Percentiles rank a stretch among this genome's conserved stretches.
These are phyloP conservation scores for Philotrypesis tridentata DNA, from an alignment of 1,140 invertebrate genomes.

Conservation along the genomic window DNA sequence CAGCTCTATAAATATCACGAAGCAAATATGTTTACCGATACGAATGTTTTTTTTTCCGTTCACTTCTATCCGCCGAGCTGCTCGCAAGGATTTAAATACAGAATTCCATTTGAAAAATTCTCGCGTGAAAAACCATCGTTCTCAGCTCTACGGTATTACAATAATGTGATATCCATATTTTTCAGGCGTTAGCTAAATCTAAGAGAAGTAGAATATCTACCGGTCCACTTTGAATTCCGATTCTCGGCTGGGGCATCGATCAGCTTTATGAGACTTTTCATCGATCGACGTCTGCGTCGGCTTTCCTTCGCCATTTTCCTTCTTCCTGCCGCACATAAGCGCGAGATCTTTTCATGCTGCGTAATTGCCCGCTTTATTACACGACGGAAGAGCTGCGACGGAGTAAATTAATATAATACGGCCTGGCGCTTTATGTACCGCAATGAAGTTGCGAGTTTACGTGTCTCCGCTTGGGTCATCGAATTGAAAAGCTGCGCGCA, in stretches of 20 bases:
- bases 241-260: conserved; percentile 54
- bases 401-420: background rate
- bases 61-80: too few species aligned
- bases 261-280: conserved; percentile 58
- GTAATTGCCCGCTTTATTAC: conserved; percentile 15
- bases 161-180: background rate
- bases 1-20: background rate
- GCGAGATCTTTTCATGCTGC: background rate
- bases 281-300: conserved; percentile 39
- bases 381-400: background rate
- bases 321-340: background rate
- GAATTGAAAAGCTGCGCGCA: background rate
- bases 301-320: background rate
- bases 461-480: background rate
- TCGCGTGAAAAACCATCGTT: too few species aligned
- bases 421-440: background rate
- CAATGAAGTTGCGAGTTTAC: background rate
- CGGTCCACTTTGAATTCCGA: background rate
- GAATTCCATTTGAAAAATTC: too few species aligned
- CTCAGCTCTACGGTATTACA: too few species aligned
- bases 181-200: background rate
- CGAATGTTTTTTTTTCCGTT: background rate
- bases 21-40: background rate
- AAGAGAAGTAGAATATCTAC: background rate
- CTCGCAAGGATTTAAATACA: too few species aligned